Conservation (phyloP, 2,888 invertebrate species). For the Diarsia mendica region DNA sequence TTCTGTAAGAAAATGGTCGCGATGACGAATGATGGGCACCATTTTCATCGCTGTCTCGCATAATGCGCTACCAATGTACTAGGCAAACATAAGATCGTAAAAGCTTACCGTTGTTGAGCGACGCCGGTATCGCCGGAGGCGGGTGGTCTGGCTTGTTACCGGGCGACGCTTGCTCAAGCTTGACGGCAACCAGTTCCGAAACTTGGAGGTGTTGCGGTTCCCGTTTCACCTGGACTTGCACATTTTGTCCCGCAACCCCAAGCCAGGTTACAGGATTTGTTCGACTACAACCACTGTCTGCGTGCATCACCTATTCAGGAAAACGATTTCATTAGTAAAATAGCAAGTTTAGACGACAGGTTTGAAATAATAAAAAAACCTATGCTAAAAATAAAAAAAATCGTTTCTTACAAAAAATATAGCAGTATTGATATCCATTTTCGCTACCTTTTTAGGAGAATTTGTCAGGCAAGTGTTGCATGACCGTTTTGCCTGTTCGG, state of each 20-base stretch:
- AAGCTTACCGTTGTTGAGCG: slow-evolving; percentile 84
- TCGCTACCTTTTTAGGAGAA: slow-evolving; percentile 86
- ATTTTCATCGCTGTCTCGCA: slow-evolving; percentile 70
- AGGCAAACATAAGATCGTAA: slow-evolving; percentile 63
- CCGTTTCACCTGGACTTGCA: slow-evolving; percentile 91
- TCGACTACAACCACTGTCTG: slow-evolving; percentile 92
- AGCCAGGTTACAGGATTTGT: slow-evolving; percentile 93
- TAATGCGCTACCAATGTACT: slow-evolving; percentile 69
- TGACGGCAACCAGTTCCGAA: slow-evolving; percentile 91
- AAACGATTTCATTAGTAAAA: slow-evolving; percentile 1
- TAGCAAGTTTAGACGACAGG: neutral
- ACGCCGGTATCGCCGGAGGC: slow-evolving; percentile 83
- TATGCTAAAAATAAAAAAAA: slow-evolving; percentile 37
- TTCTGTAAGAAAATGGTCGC: neutral
- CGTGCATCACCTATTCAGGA: slow-evolving; percentile 80
- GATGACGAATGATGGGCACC: neutral
- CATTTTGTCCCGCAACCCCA: slow-evolving; percentile 85
- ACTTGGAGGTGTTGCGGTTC: slow-evolving; percentile 91
- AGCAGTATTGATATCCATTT: slow-evolving; percentile 63
- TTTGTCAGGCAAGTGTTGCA: slow-evolving; percentile 87
- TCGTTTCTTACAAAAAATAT: slow-evolving; percentile 60
- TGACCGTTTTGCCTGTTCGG: slow-evolving; percentile 86
- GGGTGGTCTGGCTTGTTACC: slow-evolving; percentile 90
- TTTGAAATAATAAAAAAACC: slow-evolving; percentile 26
- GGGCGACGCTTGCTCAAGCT: slow-evolving; percentile 92